Base-by-base conservation (phyloP, 2,888 invertebrate species). In the Cheilosia variabilis region DNA sequence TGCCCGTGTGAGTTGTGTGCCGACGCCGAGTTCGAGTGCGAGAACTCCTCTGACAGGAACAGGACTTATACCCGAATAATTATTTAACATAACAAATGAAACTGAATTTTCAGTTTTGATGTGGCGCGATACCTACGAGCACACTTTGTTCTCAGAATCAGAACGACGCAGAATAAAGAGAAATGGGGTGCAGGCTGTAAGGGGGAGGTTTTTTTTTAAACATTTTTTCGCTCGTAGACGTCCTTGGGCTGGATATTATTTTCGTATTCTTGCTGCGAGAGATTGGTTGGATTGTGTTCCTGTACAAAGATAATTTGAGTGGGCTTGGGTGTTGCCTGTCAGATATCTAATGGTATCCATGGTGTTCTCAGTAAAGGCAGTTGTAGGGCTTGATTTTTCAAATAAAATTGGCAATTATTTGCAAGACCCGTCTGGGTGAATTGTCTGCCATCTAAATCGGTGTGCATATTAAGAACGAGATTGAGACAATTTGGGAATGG, bases 71-170 rank as follows among this genome's bases (percentile, higher is more conserved):
- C 27, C 19, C 43, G 68, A 69, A 47, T 69, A 37, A 69, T 58
- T 58, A 47, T 69, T 45, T 34, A 47, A 69, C 65, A 34, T 47
- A 69, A 69, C 69, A 69, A 58, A 69, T 58, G 69, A 19, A 47
- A 57, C n/a, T 47, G 47, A 34, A 57, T 34, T 58, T 24, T 7
- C 52, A 66, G 22, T 37, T 41, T 52, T 37, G 52, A 24, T 66
- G 24, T 24, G 31, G 37, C 37, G 22, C 34, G 17, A 22, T 31
- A 55, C 37, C 37, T 37, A 9, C 27, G 27, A 9, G 31, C 2
- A 31, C 34, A 4, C 34, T 37, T 37, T 37, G 34, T 37, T 37
- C 10, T 37, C 37, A 37, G 37, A 37, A 13, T 37, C 37, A 13
- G 37, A 37, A 13, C 22, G 50, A 22, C 10, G 22, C 22, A 13